These are phyloP conservation scores for Borostomias antarcticus DNA, from an alignment of 2,797 vertebrate genomes.

Conservation along the genomic window DNA sequence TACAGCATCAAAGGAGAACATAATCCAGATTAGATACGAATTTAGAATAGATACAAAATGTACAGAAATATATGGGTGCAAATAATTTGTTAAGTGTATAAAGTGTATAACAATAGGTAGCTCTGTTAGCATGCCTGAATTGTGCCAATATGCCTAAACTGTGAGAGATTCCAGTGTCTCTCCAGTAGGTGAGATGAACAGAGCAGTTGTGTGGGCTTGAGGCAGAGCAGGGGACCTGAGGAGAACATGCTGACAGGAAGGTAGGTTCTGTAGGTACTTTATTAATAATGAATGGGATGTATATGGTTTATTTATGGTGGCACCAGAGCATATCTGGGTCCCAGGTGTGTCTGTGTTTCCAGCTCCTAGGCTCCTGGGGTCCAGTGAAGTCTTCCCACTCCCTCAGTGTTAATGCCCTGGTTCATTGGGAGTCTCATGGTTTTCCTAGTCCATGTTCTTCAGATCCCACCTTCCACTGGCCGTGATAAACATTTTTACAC, in stretches of 20 bases:
- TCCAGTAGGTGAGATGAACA: background rate
- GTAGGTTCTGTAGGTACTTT: too few relatives aligned
- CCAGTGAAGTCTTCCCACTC: slow-evolving; percentile 33
- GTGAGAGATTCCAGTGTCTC: too few relatives aligned
- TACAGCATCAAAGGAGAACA: too few relatives aligned
- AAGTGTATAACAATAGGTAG: too few relatives aligned
- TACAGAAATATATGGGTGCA: too few relatives aligned
- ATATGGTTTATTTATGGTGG: slow-evolving; percentile 40
- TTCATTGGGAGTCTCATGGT: slow-evolving; percentile 29
- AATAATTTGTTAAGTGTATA: too few relatives aligned
- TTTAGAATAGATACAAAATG: too few relatives aligned
- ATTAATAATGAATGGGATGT: too few relatives aligned
- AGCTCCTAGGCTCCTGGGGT: slow-evolving; percentile 37
- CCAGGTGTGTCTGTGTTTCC: slow-evolving; percentile 44
- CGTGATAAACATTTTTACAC: slow-evolving; percentile 54
- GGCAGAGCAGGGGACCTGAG: background rate
- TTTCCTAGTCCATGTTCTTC: slow-evolving; percentile 14
- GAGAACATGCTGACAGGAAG: background rate
- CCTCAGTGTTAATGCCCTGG: slow-evolving; percentile 35
- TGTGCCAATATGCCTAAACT: too few relatives aligned
- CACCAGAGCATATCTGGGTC: slow-evolving; percentile 41
- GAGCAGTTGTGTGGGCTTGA: background rate
- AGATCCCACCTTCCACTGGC: slow-evolving; percentile 42
- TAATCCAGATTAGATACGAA: too few relatives aligned
- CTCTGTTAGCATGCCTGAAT: too few relatives aligned